Base-by-base conservation (phyloP, 2,113 vertebrate species). In the Mesoclemmys tuberculata region DNA sequence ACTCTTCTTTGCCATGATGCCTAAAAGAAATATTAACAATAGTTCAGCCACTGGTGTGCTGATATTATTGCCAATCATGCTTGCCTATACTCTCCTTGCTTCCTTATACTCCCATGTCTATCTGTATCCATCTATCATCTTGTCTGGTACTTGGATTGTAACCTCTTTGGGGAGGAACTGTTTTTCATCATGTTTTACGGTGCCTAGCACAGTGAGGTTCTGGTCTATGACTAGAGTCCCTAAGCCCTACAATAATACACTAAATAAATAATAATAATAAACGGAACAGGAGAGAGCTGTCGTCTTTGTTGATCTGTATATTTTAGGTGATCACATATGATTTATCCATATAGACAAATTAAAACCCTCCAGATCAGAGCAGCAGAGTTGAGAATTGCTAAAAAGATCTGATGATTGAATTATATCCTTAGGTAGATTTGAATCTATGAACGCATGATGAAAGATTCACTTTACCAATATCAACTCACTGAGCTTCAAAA, bases 401-500 rank as follows among this genome's bases (percentile, higher is more conserved):
- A 27, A 48, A 22, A 27, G 3, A 38, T 46, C 44, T 9, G 79
- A 49, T 24, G 35, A 77, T 51, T 21, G 75, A 78, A 79, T 46
- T 55, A 49, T 1, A 75, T 75, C 27, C 10, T 86, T 82, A 79
- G 44, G 54, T 75, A 75, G 6, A 91, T 86, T 31, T 35, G 19
- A 80, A 80, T 61, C 31, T 61, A 61, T 31, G 29, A 14, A 49
- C 52, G 54, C 38, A 71, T 21, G 21, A 49, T 80, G 16, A 3
- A n/a, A 84, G 58, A 44, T 26, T 82, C 54, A 26, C 18, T 88
- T 71, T 31, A 74, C 44, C 16, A 29, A 41, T 44, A 38, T 54
- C n/a, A 79, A n/a, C 58, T 85, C 71, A 29, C 4, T 80, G 31
- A 80, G 74, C 35, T 80, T 22, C 48, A 38, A 92, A 86, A 83